These are phyloP conservation scores for Orthonevra nobilis DNA, from an alignment of 2,888 invertebrate genomes.

Conservation along the genomic window DNA sequence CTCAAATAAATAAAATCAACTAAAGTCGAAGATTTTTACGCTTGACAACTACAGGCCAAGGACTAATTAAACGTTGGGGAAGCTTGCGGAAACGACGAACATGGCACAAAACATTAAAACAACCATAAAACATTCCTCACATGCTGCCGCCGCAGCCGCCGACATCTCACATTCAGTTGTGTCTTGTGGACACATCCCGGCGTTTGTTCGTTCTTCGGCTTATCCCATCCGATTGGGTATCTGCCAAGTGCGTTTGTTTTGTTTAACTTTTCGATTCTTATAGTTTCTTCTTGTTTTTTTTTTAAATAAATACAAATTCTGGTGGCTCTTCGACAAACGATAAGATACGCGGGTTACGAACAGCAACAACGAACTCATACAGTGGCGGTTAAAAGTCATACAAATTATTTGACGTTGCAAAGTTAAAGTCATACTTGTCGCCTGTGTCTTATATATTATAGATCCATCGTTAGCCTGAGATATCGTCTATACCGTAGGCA, in stretches of 20 bases:
- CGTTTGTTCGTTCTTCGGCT: slow-evolving; percentile 12
- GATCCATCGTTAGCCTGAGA: too few species aligned
- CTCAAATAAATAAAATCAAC: too few species aligned
- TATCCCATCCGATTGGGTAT: slow-evolving; percentile 61
- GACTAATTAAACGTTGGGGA: slow-evolving; percentile 68
- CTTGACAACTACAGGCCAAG: slow-evolving; percentile 69
- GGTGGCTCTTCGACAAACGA: slow-evolving; percentile 49
- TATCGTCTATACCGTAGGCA: too few species aligned
- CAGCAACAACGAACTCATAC: slow-evolving; percentile 24
- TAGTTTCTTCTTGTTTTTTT: background rate
- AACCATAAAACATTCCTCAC: slow-evolving; percentile 70
- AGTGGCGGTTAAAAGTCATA: slow-evolving; percentile 27
- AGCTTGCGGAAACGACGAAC: slow-evolving; percentile 69
- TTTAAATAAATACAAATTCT: slow-evolving; percentile 44
- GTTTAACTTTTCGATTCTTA: background rate
- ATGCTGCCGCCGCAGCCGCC: slow-evolving; percentile 46
- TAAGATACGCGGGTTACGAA: slow-evolving; percentile 23
- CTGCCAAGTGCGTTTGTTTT: slow-evolving; percentile 44
- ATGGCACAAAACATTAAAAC: slow-evolving; percentile 70
- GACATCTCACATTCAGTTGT: slow-evolving; percentile 11
- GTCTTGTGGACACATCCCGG: slow-evolving; percentile 27
- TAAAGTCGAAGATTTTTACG: slow-evolving; percentile 48
- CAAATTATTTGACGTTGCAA: too few species aligned
- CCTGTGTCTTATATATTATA: too few species aligned
- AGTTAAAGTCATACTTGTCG: too few species aligned